A percentile compares a stretch with the other conserved stretches of the same genome.
Conservation (phyloP, 1,140 invertebrate genomes). For the Potamilus streckersoni region DNA sequence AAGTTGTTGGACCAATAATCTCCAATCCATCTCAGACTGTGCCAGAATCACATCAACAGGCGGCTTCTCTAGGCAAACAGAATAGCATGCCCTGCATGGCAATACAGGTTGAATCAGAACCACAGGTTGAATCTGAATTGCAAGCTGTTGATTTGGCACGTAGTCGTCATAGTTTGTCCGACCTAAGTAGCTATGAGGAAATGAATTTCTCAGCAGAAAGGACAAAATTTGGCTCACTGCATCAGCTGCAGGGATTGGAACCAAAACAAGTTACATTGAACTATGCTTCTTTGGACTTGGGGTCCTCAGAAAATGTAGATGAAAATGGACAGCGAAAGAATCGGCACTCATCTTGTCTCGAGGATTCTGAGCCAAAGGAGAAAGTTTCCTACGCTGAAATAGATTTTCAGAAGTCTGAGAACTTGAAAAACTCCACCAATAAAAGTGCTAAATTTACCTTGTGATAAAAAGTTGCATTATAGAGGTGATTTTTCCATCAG, state of each 20-base stretch:
- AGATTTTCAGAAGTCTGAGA: slow-evolving; percentile 21
- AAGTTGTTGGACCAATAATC: background rate
- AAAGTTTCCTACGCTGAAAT: slow-evolving; percentile 20
- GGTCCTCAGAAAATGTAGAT: slow-evolving; percentile 23
- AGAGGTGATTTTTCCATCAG: too few species aligned
- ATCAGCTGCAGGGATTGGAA: slow-evolving; percentile 6
- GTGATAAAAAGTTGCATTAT: too few species aligned
- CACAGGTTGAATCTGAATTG: background rate
- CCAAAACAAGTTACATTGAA: slow-evolving; percentile 17
- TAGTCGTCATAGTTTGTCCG: slow-evolving; percentile 26
- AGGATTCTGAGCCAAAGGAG: slow-evolving; percentile 11
- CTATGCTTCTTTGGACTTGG: slow-evolving; percentile 13
- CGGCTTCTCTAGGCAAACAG: slow-evolving; percentile 12
- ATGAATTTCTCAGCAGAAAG: slow-evolving; percentile 17
- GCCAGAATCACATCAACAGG: slow-evolving; percentile 5
- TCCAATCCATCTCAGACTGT: background rate
- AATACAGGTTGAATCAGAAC: background rate
- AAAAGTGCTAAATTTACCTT: slow-evolving; percentile 17
- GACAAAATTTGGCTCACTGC: slow-evolving; percentile 17
- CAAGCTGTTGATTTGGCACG: background rate
- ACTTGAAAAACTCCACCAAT: slow-evolving; percentile 9
- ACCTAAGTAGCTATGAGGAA: slow-evolving; percentile 23
- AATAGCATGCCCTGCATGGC: slow-evolving; percentile 30
- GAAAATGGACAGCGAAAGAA: slow-evolving; percentile 20
- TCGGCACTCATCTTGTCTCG: slow-evolving; percentile 20